Evolutionary conservation across 2,888 invertebrate species (phyloP), one percentile per base, ranked within the genome.

Genomic region (Ophraella communa): DNA sequence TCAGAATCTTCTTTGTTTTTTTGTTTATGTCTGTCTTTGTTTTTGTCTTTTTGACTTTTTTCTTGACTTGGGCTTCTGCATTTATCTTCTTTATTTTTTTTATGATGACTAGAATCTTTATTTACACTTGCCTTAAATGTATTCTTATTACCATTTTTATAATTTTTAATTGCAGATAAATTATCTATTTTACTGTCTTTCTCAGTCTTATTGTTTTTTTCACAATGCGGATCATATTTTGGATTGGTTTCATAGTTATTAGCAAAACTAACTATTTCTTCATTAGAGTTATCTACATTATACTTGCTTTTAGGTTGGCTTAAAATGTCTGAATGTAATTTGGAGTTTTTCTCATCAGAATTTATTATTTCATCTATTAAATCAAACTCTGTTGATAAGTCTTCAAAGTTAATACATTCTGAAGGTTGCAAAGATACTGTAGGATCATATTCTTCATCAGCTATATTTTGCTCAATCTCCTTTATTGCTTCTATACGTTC

Each of bases 351-450:
- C 33, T 65, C 60, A 59, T 33, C 52, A 27, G 75, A 66, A 39
- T 71, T 74, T 3, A 83, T 72, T 55, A 83, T 80, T 62, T 83
- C 83, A 70, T 83, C 83, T 51, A 84, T 80, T 62, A 82, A 74
- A 64, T 82, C 80, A 70, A 83, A 82, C 54, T 83, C 84, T 8
- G 73, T 74, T 3, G 79, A 75, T 49, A 83, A 77, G 56, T 80
- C 79, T 66, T 81, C 81, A 56, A 83, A 74, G 52, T 80, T 72
- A 33, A 80, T 79, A 20, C 81, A 73, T 27, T 45, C 14, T 35
- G 64, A 51, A 35, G 69, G 23, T 24, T 69, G 67, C 30, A 73
- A 44, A n/a, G 74, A 71, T 44, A 72, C 49, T 35, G 72, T 64
- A n/a, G 79, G 79, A 55, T 77, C 76, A 64, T 79, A 79, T 47